Percentiles rank a stretch among this genome's conserved stretches.
phyloP scores from a whole-genome alignment of 2,888 invertebrate species.

The Lydus trimaculatus region DNA sequence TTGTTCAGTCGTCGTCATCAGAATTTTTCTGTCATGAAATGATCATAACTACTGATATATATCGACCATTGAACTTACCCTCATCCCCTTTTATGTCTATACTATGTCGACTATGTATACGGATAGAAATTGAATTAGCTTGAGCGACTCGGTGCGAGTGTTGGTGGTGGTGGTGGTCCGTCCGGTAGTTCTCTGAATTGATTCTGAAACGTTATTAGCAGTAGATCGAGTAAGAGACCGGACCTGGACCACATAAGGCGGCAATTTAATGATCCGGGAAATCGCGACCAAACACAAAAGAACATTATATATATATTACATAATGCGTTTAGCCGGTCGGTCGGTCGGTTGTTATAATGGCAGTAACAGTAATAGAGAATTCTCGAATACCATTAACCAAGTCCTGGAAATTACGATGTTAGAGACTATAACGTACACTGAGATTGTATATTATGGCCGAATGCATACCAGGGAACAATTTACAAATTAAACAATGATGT shows the following conservation, averaged over 20 bases:
- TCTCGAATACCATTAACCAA: slow-evolving; percentile 1
- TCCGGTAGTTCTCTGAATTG: slow-evolving; percentile 15
- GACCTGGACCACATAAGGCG: slow-evolving; percentile 35
- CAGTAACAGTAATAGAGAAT: not conserved
- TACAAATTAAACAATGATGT: slow-evolving; percentile 1
- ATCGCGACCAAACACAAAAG: slow-evolving; percentile 49
- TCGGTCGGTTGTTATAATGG: not conserved
- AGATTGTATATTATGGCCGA: not conserved
- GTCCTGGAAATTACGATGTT: not conserved
- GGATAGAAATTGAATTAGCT: not conserved
- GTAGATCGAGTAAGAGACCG: slow-evolving; percentile 41
- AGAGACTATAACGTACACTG: not conserved
- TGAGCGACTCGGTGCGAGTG: not conserved
- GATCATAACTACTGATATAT: not conserved
- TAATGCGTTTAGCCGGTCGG: not conserved
- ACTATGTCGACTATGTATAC: not conserved
- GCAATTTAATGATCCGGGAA: slow-evolving; percentile 49
- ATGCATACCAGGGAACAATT: not conserved
- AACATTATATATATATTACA: slow-evolving; percentile 47
- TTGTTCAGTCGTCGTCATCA: not conserved
- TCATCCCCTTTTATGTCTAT: not conserved
- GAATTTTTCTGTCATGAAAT: slow-evolving; percentile 4
- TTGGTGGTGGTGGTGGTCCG: too few species aligned
- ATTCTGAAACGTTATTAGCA: slow-evolving; percentile 31
- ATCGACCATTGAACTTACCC: not conserved